Percentiles rank a stretch among this genome's conserved stretches.
Conservation (phyloP, 2,797 vertebrate genomes). For the Parotocinclus haroldoi region DNA sequence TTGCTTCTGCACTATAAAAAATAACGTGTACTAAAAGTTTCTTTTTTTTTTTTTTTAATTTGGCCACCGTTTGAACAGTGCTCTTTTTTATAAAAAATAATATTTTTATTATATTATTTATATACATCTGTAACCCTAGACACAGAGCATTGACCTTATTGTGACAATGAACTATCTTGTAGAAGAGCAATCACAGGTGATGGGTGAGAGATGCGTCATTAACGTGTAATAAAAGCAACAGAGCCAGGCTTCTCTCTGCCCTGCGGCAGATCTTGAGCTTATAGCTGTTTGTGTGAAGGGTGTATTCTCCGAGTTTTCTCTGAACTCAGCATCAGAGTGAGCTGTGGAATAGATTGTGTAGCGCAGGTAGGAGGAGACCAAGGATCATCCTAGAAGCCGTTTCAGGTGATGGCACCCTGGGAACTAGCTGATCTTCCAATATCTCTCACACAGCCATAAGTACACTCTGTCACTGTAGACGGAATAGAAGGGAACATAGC, state of each 20-base stretch:
- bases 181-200: not conserved
- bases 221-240: slow-evolving; percentile 6
- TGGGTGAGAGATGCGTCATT: not conserved
- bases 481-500: slow-evolving; percentile 16
- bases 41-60: no score
- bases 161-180: not conserved
- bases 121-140: not conserved
- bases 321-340: not conserved
- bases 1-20: no score
- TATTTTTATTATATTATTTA: no score
- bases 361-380: no score
- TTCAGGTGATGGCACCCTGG: no score
- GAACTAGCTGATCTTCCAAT: not conserved
- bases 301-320: not conserved
- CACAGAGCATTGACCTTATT: not conserved
- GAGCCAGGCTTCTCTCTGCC: not conserved
- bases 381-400: no score
- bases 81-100: not conserved
- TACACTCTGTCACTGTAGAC: slow-evolving; percentile 9
- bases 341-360: not conserved
- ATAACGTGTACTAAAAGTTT: no score
- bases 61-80: not conserved
- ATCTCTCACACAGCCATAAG: not conserved
- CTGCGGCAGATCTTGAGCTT: no score
- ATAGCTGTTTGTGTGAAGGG: no score